phyloP scores from a whole-genome alignment of 2,797 vertebrate genomes.

The Dermochelys coriacea region DNA sequence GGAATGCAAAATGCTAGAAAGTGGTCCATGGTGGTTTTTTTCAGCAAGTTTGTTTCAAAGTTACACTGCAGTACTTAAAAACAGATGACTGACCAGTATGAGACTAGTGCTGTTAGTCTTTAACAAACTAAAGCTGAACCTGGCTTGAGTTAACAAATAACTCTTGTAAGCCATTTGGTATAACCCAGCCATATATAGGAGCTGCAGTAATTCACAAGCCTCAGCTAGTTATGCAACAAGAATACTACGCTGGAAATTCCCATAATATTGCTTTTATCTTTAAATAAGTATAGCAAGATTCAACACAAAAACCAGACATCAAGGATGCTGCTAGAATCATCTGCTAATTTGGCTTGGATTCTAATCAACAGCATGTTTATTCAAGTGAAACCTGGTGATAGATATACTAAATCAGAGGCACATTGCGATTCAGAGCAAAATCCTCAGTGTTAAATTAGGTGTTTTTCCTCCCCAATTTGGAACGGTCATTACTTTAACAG shows the following conservation, averaged over 20 bases:
- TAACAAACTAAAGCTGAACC: not conserved
- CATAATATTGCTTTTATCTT: conserved; percentile 36
- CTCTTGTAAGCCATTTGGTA: not conserved
- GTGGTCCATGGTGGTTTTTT: not conserved
- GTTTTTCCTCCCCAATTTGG: not conserved
- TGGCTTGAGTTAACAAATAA: conserved; percentile 1
- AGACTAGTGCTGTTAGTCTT: not conserved
- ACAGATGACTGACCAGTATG: not conserved
- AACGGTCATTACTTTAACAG: conserved; percentile 35
- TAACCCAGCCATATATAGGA: not conserved
- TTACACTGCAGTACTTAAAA: not conserved
- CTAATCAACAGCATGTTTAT: conserved; percentile 47
- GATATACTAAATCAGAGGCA: conserved; percentile 30
- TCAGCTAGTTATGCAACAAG: not conserved
- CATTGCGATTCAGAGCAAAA: conserved; percentile 14
- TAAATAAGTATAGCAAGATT: conserved; percentile 41
- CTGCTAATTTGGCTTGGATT: conserved; percentile 49
- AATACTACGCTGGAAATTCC: conserved; percentile 8
- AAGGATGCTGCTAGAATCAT: not conserved
- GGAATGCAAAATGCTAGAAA: not conserved
- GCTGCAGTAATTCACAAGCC: not conserved
- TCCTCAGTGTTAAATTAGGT: conserved; percentile 1
- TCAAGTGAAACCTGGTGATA: conserved; percentile 30
- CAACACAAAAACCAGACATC: conserved; percentile 33
- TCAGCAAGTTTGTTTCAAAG: not conserved